These are phyloP conservation scores for Phytoseiulus persimilis DNA, from an alignment of 2,888 invertebrate genomes.

Conservation along the genomic window DNA sequence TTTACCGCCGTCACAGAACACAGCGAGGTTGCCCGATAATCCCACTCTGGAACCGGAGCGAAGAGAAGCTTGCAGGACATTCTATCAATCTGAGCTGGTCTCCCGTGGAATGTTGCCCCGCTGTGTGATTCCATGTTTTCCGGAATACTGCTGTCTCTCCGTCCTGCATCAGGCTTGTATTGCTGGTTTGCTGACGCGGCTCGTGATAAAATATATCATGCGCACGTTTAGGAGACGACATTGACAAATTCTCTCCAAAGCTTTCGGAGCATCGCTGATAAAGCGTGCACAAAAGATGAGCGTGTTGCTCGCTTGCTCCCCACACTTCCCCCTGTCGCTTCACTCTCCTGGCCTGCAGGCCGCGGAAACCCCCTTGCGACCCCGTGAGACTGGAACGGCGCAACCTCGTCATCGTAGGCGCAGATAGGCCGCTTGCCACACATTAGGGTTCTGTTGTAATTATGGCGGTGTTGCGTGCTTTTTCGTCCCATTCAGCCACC, in stretches of 20 bases:
- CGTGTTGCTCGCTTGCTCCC: background rate
- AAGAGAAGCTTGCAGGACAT: no score
- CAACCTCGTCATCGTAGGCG: background rate
- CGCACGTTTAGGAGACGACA: background rate
- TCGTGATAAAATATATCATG: background rate
- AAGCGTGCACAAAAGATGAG: constrained; percentile 5
- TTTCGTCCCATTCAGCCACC: background rate
- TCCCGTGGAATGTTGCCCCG: no score
- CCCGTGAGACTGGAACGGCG: background rate
- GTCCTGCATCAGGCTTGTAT: background rate
- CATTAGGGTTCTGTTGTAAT: background rate
- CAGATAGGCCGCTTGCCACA: background rate
- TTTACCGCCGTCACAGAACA: no score
- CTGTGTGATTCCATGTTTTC: no score
- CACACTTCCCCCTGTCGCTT: background rate
- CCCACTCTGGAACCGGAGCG: no score
- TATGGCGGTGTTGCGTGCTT: background rate
- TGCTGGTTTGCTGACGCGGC: background rate
- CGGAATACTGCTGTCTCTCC: background rate
- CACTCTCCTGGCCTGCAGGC: background rate
- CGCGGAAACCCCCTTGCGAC: background rate
- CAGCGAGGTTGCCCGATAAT: no score
- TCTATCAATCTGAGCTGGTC: no score
- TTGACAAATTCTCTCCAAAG: constrained; percentile 5
- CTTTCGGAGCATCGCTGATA: background rate